These are phyloP conservation scores for Meteorus cinctellus DNA, from an alignment of 2,888 invertebrate species.

Conservation along the genomic window DNA sequence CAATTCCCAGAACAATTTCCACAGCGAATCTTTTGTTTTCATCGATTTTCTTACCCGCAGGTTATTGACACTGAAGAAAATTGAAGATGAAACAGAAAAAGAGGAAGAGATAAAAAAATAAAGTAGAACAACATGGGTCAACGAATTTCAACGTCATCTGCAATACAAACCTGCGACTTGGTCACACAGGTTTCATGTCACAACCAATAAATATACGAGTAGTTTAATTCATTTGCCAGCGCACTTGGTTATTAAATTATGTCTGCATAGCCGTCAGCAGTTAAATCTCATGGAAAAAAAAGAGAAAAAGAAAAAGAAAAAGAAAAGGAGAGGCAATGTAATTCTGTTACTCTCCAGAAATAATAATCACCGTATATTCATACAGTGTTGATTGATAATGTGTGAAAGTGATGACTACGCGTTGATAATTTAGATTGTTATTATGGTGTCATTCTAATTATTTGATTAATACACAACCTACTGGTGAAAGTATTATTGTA, in stretches of 20 bases:
- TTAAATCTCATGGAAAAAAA: neutral
- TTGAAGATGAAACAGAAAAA: neutral
- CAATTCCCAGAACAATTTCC: slow-evolving; percentile 12
- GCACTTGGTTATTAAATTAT: slow-evolving; percentile 24
- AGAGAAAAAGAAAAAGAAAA: slow-evolving; percentile 10
- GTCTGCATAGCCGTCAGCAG: slow-evolving; percentile 9
- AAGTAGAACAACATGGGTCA: too few species aligned
- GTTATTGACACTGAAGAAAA: neutral
- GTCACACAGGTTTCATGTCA: slow-evolving; percentile 1
- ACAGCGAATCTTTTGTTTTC: neutral
- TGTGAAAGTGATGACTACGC: slow-evolving; percentile 10
- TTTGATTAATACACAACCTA: slow-evolving; percentile 22
- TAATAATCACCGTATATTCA: neutral
- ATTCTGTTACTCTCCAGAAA: neutral
- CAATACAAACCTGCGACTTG: neutral
- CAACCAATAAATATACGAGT: neutral
- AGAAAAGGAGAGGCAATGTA: neutral
- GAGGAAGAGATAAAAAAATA: too few species aligned
- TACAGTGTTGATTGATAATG: neutral
- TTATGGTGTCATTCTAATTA: slow-evolving; percentile 15
- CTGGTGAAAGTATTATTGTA: slow-evolving; percentile 29
- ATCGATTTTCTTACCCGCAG: neutral
- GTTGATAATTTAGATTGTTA: slow-evolving; percentile 16
- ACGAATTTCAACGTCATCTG: neutral
- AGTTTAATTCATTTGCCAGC: neutral